These are phyloP conservation scores for Vireo altiloquus DNA, from an alignment of 2,113 vertebrate species.

Conservation along the genomic window DNA sequence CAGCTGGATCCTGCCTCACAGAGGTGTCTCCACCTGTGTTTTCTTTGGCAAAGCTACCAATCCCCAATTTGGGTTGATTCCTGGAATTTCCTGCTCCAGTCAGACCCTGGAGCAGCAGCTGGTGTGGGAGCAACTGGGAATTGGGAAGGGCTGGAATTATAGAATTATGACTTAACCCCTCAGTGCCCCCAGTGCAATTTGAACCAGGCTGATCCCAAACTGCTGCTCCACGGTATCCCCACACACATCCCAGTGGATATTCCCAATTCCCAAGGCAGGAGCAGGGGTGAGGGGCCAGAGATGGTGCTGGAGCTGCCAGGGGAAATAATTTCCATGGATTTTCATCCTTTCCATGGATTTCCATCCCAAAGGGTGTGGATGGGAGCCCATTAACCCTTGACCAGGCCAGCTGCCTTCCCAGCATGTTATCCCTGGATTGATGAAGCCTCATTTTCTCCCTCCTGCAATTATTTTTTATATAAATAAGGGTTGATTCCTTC, in stretches of 20 bases:
- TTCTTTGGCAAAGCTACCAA: background rate
- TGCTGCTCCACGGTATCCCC: background rate
- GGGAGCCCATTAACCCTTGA: background rate
- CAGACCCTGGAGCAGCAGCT: background rate
- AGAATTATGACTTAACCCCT: background rate
- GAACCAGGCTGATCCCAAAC: background rate
- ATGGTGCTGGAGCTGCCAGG: background rate
- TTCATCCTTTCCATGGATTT: background rate
- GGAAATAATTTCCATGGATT: background rate
- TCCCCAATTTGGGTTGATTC: background rate
- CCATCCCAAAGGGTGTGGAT: background rate
- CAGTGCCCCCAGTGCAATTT: background rate
- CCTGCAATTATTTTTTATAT: background rate
- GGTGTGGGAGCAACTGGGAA: accelerated
- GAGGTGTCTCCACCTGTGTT: background rate
- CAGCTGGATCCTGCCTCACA: accelerated
- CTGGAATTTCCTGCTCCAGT: background rate
- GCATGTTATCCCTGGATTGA: background rate
- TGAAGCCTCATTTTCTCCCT: background rate
- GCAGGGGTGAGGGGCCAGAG: accelerated
- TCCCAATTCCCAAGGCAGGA: background rate
- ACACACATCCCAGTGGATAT: background rate
- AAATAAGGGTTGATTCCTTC: background rate
- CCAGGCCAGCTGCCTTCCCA: constrained; percentile 17
- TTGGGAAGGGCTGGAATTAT: background rate